Base-by-base conservation (phyloP, 2,797 vertebrate genomes). In the Poecilia gillii region DNA sequence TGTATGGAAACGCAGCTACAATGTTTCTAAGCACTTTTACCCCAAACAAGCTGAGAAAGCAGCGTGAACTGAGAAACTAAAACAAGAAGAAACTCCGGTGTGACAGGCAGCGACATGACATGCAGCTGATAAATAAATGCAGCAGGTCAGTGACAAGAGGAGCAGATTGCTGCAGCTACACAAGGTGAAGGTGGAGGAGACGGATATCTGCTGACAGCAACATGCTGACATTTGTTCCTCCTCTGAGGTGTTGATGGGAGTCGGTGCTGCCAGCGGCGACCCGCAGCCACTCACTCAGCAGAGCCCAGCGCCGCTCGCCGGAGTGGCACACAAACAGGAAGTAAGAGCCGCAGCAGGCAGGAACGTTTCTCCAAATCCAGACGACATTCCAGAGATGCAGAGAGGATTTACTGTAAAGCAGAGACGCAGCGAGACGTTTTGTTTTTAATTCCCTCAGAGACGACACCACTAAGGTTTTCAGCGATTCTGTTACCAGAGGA, bases 171-270 rank as follows among this genome's bases (percentile, higher is more conserved):
- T 76, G 7, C 18, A 4, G 31, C 41, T 73, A 53, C 41, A 68
- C 33, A 33, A n/a, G 62, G 16, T 46, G 47, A 36, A 51, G 57
- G 66, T 9, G 1, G 64, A 72, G 16, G n/a, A 72, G 76, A 36
- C 53, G 1, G 39, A 39, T 45, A 11, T 72, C 53, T 78, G 81
- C 39, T 64, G 75, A 77, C 76, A 73, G 55, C 62, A 66, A 77
- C 64, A 68, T 82, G 80, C 66, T 77, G 77, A 74, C 73, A 72
- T 51, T 45, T 51, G 77, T 57, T 75, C 36, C 4, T 75, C 28
- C 66, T 18, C 80, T 70, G 31, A 77, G 43, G 80, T 4, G 18
- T 18, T 62, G 76, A 51, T n/a, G 76, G 64, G 72, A 57, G 31
- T 71, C 45, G 11, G 23, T 46, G 57, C 31, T 73, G 80, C 70